Evolutionary conservation across 92 coral and sea anemone genomes (phyloP).

Genomic region (Parazoanthus swiftii): DNA sequence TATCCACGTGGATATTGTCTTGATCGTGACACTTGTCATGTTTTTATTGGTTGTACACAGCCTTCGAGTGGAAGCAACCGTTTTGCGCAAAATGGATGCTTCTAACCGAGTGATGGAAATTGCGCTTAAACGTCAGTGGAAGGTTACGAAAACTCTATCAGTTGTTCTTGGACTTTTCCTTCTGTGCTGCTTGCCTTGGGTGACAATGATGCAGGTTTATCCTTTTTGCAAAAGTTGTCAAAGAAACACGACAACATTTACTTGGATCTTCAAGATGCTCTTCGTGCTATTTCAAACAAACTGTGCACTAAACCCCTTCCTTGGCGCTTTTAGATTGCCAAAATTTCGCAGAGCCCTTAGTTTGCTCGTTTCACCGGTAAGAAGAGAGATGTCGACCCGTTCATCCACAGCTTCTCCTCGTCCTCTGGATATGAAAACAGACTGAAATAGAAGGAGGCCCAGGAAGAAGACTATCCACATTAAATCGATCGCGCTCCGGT

Average conservation of each 20-base stretch:
- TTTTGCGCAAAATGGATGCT: not conserved
- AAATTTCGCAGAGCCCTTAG: constrained; percentile 7
- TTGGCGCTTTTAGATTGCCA: constrained; percentile 36
- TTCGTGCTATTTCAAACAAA: constrained; percentile 22
- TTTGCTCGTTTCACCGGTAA: not conserved
- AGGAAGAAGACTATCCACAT: not conserved
- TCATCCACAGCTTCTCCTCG: not conserved
- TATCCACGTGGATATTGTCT: constrained; percentile 7
- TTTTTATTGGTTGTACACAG: constrained; percentile 5
- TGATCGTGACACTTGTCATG: constrained; percentile 13
- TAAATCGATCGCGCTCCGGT: too few species aligned
- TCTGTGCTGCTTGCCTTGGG: constrained; percentile 36
- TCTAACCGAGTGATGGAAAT: not conserved
- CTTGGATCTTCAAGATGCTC: constrained; percentile 26
- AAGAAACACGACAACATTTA: not conserved
- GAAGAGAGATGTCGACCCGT: not conserved
- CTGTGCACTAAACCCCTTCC: constrained; percentile 28
- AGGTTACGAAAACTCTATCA: constrained; percentile 28
- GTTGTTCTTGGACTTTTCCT: constrained; percentile 28
- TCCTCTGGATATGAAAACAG: not conserved
- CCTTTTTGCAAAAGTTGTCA: constrained; percentile 9
- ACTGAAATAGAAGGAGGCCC: too few species aligned
- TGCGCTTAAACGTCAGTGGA: constrained; percentile 18
- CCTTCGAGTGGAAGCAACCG: constrained; percentile 8
- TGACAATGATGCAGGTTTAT: constrained; percentile 13